These are phyloP conservation scores for Mirounga angustirostris DNA, from an alignment of 2,113 vertebrate species.

Conservation along the genomic window DNA sequence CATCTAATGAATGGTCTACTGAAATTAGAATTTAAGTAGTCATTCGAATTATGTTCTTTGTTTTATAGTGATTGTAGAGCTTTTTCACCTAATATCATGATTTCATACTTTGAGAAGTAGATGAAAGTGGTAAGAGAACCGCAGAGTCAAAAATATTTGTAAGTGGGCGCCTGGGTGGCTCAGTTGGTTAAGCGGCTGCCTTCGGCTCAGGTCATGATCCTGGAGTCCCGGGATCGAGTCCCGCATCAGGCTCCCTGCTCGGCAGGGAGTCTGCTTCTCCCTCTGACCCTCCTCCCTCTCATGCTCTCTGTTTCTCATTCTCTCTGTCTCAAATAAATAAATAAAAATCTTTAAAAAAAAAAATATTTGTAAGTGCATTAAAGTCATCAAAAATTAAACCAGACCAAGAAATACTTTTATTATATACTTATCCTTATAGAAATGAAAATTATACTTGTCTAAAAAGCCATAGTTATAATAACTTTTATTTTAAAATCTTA, in stretches of 20 bases:
- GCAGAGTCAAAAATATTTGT: slow-evolving; percentile 24
- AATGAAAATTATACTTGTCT: slow-evolving; percentile 35
- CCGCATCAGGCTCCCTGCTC: no score
- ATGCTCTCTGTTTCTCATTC: no score
- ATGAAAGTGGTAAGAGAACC: slow-evolving; percentile 8
- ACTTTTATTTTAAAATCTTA: slow-evolving; percentile 41
- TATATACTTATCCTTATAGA: not conserved
- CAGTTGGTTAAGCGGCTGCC: no score
- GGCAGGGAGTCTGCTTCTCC: no score
- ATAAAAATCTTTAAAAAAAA: no score
- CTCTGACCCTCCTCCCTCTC: no score
- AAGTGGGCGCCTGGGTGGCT: not conserved
- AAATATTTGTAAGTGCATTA: slow-evolving; percentile 47
- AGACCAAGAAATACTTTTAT: slow-evolving; percentile 15
- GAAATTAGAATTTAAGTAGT: slow-evolving; percentile 28
- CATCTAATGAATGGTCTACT: not conserved
- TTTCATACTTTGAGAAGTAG: slow-evolving; percentile 33
- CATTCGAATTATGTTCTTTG: not conserved
- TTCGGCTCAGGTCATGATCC: no score
- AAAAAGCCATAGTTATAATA: not conserved
- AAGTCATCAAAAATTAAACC: slow-evolving; percentile 11
- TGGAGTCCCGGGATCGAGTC: no score
- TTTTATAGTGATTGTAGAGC: not conserved
- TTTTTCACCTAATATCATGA: not conserved
- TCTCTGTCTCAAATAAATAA: no score